Percentiles rank a stretch among this genome's conserved stretches.
Evolutionary conservation across 2,888 invertebrate species (phyloP).

Genomic region (Agrochola lychnidis): DNA sequence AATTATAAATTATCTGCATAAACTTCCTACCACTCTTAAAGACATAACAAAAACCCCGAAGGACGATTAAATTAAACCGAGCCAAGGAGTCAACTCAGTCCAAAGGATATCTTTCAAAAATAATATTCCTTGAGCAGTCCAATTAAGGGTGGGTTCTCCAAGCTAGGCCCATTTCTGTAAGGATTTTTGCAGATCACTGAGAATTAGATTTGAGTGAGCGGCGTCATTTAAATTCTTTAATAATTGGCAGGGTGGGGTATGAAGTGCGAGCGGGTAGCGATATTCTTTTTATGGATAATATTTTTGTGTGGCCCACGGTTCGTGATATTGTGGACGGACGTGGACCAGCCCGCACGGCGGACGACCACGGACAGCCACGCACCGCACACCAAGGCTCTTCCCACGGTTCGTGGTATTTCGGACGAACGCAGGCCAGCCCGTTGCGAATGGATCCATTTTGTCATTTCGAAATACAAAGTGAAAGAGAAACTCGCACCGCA

Average conservation of each 20-base stretch:
- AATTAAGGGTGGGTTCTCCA: conserved; percentile 68
- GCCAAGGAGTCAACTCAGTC: conserved; percentile 42
- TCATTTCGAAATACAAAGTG: too few relatives aligned
- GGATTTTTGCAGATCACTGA: conserved; percentile 73
- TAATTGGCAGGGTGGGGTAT: conserved; percentile 65
- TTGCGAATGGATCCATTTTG: too few relatives aligned
- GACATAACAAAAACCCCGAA: conserved; percentile 24
- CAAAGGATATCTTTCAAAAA: conserved; percentile 60
- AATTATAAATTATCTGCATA: not conserved
- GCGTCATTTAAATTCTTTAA: conserved; percentile 78
- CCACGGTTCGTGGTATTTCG: too few relatives aligned
- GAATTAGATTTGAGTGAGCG: conserved; percentile 77
- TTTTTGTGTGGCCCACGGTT: too few relatives aligned
- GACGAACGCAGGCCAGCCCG: too few relatives aligned
- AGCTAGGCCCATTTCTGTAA: conserved; percentile 71
- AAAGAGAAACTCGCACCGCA: too few relatives aligned
- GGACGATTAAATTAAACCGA: conserved; percentile 53
- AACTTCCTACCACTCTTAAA: conserved; percentile 11
- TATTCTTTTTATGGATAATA: not conserved
- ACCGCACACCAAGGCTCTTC: too few relatives aligned
- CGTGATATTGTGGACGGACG: too few relatives aligned
- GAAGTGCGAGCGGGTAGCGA: not conserved
- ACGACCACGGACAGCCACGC: too few relatives aligned
- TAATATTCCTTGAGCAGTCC: conserved; percentile 72
- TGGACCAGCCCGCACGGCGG: too few relatives aligned